phyloP scores from a whole-genome alignment of 2,797 vertebrate species.

The Microtus agrestis region DNA sequence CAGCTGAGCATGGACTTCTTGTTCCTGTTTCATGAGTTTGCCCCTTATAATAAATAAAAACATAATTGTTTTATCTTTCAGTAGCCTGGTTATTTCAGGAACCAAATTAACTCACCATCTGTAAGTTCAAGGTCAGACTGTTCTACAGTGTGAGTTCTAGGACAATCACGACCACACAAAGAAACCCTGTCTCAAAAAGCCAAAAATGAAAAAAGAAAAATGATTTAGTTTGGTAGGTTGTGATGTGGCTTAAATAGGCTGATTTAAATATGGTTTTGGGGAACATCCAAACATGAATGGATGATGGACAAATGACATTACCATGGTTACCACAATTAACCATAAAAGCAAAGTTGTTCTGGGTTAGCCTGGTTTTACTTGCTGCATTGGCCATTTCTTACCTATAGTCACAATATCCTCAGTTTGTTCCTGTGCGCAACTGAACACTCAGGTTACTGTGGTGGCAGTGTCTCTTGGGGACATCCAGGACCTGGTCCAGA shows the following conservation, averaged over 20 bases:
- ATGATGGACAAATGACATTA: background rate
- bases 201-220: background rate
- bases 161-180: background rate
- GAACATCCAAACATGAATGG: conserved; percentile 26
- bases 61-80: too few species aligned
- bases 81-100: too few species aligned
- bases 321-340: background rate
- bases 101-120: too few species aligned
- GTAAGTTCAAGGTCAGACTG: background rate
- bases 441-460: conserved; percentile 82
- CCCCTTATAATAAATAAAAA: too few species aligned
- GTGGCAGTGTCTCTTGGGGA: conserved; percentile 77
- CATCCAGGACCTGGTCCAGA: conserved; percentile 59
- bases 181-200: background rate
- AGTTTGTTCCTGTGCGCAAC: conserved; percentile 74
- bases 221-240: background rate
- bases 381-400: conserved; percentile 76
- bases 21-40: too few species aligned
- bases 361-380: conserved; percentile 59
- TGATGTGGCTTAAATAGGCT: background rate
- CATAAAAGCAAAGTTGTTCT: conserved; percentile 25
- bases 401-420: background rate
- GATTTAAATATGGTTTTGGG: background rate
- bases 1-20: too few species aligned
- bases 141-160: background rate